Evolutionary conservation across 2,113 vertebrate species (phyloP).

Genomic region (Atlantisia rogersi): DNA sequence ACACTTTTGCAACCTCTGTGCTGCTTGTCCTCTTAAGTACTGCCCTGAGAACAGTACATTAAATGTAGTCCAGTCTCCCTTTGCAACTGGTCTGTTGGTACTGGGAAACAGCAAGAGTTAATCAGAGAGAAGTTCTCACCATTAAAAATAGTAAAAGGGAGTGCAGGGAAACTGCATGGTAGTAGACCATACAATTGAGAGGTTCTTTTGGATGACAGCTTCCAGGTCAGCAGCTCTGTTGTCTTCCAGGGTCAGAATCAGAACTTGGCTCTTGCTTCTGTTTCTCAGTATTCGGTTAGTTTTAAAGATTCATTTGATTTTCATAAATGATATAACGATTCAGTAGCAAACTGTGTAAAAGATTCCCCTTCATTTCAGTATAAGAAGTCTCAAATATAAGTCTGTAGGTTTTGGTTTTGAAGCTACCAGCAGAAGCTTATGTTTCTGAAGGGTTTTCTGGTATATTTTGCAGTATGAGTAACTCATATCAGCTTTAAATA

Average conservation of each 20-base stretch:
- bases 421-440: neutral
- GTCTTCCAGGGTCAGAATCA: neutral
- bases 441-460: neutral
- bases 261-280: neutral
- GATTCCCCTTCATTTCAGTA: neutral
- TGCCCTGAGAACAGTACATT: neutral
- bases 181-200: accelerated
- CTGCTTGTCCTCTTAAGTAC: neutral
- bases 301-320: neutral
- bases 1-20: neutral
- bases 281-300: neutral
- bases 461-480: neutral
- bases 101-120: neutral
- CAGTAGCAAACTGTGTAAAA: neutral
- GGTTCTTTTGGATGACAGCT: neutral
- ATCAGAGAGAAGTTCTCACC: neutral
- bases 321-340: neutral
- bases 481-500: neutral
- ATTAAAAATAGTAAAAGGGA: neutral
- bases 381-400: neutral
- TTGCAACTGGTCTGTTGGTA: too few species aligned
- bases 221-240: neutral
- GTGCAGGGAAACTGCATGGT: neutral
- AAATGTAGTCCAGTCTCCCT: neutral
- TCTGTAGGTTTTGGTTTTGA: neutral